Percentiles rank a stretch among this genome's conserved stretches.
These are phyloP conservation scores for Elanus axillaris DNA, from an alignment of 2,113 vertebrate genomes.

Conservation along the genomic window DNA sequence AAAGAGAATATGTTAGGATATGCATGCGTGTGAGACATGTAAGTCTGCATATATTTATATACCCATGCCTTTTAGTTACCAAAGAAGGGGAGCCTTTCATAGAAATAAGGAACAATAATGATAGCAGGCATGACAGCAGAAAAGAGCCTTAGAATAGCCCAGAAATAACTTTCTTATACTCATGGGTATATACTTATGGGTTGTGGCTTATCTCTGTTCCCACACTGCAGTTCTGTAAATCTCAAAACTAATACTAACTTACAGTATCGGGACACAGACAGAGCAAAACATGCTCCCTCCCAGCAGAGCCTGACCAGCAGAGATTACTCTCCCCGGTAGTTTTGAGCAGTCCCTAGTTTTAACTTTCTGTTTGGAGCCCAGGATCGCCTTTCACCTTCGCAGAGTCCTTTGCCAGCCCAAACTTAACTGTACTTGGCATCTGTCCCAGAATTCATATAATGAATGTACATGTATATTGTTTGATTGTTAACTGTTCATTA, in stretches of 20 bases:
- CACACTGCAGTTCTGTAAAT: neutral
- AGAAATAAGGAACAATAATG: neutral
- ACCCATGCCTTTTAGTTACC: neutral
- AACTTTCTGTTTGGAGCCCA: neutral
- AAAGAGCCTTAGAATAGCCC: neutral
- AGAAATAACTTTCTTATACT: neutral
- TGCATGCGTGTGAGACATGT: neutral
- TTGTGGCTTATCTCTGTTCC: neutral
- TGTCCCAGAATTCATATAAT: neutral
- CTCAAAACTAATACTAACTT: neutral
- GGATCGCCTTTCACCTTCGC: neutral
- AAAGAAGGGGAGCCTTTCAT: neutral
- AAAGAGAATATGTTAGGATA: neutral
- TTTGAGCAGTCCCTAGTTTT: neutral
- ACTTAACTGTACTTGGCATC: neutral
- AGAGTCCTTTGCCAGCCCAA: neutral
- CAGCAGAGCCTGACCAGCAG: neutral
- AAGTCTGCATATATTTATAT: neutral
- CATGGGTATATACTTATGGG: neutral
- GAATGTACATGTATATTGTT: neutral
- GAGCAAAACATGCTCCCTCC: neutral
- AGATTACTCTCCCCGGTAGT: neutral
- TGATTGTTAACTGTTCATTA: neutral
- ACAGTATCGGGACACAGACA: rapidly evolving
- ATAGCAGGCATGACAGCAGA: neutral